Conservation (phyloP, 2,888 invertebrate genomes). For the Terebella lapidaria region DNA sequence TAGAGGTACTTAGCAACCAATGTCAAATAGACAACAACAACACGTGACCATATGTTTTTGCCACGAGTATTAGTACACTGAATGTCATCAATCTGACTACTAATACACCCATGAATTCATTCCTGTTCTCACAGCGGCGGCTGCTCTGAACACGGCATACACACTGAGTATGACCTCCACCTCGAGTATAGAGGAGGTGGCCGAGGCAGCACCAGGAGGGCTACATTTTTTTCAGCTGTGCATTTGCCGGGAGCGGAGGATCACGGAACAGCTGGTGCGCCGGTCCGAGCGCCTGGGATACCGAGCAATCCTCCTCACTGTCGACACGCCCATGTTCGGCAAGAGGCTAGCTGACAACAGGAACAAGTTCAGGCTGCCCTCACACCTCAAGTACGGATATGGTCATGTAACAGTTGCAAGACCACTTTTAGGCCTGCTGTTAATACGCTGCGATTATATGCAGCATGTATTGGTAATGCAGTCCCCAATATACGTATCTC, state of each 20-base stretch:
- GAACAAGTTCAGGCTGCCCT: slow-evolving; percentile 78
- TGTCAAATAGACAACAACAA: neutral
- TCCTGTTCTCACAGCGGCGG: slow-evolving; percentile 6
- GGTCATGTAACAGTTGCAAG: too few relatives aligned
- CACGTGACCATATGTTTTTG: too few relatives aligned
- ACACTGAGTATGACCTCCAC: slow-evolving; percentile 82
- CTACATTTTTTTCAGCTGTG: slow-evolving; percentile 89
- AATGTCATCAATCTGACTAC: too few relatives aligned
- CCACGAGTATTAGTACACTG: too few relatives aligned
- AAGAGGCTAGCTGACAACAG: slow-evolving; percentile 70
- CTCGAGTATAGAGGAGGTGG: slow-evolving; percentile 81
- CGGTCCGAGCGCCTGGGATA: slow-evolving; percentile 76
- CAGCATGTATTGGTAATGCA: too few relatives aligned
- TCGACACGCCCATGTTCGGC: slow-evolving; percentile 80
- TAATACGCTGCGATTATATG: too few relatives aligned
- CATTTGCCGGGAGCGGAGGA: slow-evolving; percentile 62
- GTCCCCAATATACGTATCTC: too few relatives aligned
- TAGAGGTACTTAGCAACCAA: slow-evolving; percentile 59
- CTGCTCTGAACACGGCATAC: slow-evolving; percentile 65
- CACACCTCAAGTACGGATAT: slow-evolving; percentile 68
- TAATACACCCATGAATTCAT: too few relatives aligned
- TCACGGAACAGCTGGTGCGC: slow-evolving; percentile 61
- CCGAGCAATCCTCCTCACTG: slow-evolving; percentile 79
- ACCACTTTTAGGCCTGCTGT: too few relatives aligned
- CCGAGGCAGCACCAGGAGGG: slow-evolving; percentile 59